These are phyloP conservation scores for Taxidea taxus DNA, from an alignment of 2,113 vertebrate species.

Conservation along the genomic window DNA sequence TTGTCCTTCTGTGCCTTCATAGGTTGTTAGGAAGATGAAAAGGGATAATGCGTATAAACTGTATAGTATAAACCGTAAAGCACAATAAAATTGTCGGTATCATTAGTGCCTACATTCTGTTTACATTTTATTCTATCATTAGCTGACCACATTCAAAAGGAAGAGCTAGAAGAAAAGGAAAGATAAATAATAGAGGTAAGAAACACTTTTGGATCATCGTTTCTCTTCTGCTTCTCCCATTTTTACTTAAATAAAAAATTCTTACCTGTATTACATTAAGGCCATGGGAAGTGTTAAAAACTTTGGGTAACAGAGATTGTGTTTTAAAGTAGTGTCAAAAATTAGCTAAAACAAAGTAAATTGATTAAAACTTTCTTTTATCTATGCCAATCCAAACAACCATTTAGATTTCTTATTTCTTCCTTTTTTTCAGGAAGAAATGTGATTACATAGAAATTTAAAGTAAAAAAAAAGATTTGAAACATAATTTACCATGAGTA, in stretches of 20 bases:
- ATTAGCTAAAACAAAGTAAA: not conserved
- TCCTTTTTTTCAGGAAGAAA: not conserved
- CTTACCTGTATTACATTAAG: not conserved
- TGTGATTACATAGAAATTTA: not conserved
- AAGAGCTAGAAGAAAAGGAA: not conserved
- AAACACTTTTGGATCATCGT: not conserved
- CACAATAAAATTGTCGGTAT: not conserved
- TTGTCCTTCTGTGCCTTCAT: not conserved
- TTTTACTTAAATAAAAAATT: not conserved
- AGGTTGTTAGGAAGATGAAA: slow-evolving; percentile 8
- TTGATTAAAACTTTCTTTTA: not conserved
- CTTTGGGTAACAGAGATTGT: not conserved
- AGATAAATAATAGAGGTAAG: not conserved
- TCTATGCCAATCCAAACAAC: not conserved
- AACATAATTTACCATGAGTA: not conserved
- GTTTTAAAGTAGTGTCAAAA: not conserved
- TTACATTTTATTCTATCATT: not conserved
- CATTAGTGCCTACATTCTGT: not conserved
- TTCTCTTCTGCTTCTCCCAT: not conserved
- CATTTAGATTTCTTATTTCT: not conserved
- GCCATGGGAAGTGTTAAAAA: not conserved
- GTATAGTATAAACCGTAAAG: not conserved
- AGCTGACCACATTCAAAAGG: not conserved
- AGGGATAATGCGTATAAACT: not conserved
- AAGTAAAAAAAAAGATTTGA: not conserved